Conservation (phyloP, 2,888 invertebrate genomes). For the Thera obeliscata region DNA sequence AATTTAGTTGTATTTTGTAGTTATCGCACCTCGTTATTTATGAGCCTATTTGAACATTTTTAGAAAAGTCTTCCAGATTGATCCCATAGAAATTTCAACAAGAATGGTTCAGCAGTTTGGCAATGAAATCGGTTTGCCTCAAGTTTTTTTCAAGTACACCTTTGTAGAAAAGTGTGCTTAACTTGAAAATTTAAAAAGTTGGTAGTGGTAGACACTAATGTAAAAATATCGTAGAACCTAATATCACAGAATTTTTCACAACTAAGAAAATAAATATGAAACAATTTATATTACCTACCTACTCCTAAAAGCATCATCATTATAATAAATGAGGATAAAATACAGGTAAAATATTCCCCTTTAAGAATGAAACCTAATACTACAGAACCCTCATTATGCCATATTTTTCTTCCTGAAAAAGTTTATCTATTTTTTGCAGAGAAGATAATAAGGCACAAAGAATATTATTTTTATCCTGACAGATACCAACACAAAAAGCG, state of each 20-base stretch:
- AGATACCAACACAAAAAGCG: neutral
- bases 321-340: constrained; percentile 45
- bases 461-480: neutral
- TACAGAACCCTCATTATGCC: constrained; percentile 39
- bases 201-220: too few species aligned
- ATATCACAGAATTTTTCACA: neutral
- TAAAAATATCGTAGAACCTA: neutral
- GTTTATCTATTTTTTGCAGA: constrained; percentile 26
- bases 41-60: too few species aligned
- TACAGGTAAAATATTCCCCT: constrained; percentile 41
- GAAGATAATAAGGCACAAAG: constrained; percentile 4
- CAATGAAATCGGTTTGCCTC: too few species aligned
- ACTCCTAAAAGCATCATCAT: constrained; percentile 39
- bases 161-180: too few species aligned
- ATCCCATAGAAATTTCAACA: too few species aligned
- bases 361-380: constrained; percentile 42
- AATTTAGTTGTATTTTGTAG: too few species aligned
- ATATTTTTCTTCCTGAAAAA: constrained; percentile 36
- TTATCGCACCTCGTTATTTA: too few species aligned
- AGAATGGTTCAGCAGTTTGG: too few species aligned
- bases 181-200: too few species aligned
- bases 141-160: too few species aligned
- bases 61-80: too few species aligned
- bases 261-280: constrained; percentile 21
- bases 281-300: constrained; percentile 40